Evolutionary conservation across 2,888 invertebrate species (phyloP).

Genomic region (Scrobipalpa atriplicella): DNA sequence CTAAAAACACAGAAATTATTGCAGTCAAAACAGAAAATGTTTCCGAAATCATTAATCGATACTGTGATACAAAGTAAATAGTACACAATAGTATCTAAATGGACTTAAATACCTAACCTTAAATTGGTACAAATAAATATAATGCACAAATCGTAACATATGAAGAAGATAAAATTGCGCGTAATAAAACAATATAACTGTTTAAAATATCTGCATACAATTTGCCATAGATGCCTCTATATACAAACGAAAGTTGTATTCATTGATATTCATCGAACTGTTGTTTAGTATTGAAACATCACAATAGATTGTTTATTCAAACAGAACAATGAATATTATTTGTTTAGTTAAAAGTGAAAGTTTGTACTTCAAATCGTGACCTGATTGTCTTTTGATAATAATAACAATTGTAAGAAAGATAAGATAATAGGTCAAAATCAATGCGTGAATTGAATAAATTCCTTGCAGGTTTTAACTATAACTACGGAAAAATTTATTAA

Average conservation of each 20-base stretch:
- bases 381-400: neutral
- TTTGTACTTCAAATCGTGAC: neutral
- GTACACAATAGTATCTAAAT: no score
- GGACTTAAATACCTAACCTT: no score
- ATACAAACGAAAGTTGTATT: slow-evolving; percentile 28
- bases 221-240: slow-evolving; percentile 20
- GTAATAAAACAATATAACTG: slow-evolving; percentile 23
- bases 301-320: slow-evolving; percentile 42
- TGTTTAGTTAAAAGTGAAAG: slow-evolving; percentile 14
- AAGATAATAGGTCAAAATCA: neutral
- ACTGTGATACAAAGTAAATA: no score
- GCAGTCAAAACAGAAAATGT: no score
- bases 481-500: no score
- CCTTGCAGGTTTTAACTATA: no score
- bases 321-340: slow-evolving; percentile 23
- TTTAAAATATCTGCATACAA: slow-evolving; percentile 24
- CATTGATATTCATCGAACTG: slow-evolving; percentile 38
- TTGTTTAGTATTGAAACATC: slow-evolving; percentile 38
- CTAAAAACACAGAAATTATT: no score
- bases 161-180: no score
- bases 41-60: no score
- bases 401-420: neutral
- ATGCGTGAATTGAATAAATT: no score
- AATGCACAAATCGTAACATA: no score
- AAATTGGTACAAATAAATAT: no score